Evolutionary conservation across 2,888 invertebrate species (phyloP).

Genomic region (Smittia sp.): DNA sequence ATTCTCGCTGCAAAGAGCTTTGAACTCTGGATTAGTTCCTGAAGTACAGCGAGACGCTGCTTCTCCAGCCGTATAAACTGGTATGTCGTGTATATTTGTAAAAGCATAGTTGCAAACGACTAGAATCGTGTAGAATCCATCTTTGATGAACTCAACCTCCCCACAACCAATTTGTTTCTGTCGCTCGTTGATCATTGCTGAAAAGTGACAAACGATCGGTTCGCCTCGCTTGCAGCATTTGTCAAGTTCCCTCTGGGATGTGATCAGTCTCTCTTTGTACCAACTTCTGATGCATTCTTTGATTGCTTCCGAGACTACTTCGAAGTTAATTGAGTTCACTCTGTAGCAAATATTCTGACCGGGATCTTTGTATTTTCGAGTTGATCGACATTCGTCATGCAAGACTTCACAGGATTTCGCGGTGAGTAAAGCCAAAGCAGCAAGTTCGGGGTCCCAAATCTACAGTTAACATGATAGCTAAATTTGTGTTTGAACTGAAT

Average conservation of each 20-base stretch:
- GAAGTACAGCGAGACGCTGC: conserved; percentile 48
- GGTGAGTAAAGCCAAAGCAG: conserved; percentile 1
- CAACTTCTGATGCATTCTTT: neutral
- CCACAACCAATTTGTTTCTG: conserved; percentile 53
- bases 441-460: conserved; percentile 19
- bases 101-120: conserved; percentile 51
- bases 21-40: conserved; percentile 4
- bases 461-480: neutral
- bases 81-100: conserved; percentile 49
- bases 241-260: conserved; percentile 1
- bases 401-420: neutral
- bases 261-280: conserved; percentile 1
- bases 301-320: neutral
- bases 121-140: neutral
- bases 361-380: neutral
- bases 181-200: conserved; percentile 50
- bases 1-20: neutral
- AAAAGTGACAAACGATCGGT: conserved; percentile 52
- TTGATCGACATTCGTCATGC: conserved; percentile 23
- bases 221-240: conserved; percentile 47
- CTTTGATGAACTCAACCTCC: conserved; percentile 49
- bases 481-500: neutral
- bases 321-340: neutral
- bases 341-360: conserved; percentile 26
- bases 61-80: conserved; percentile 49